Conservation (phyloP, 2,113 vertebrate species). For the Nesospiza acunhae region DNA sequence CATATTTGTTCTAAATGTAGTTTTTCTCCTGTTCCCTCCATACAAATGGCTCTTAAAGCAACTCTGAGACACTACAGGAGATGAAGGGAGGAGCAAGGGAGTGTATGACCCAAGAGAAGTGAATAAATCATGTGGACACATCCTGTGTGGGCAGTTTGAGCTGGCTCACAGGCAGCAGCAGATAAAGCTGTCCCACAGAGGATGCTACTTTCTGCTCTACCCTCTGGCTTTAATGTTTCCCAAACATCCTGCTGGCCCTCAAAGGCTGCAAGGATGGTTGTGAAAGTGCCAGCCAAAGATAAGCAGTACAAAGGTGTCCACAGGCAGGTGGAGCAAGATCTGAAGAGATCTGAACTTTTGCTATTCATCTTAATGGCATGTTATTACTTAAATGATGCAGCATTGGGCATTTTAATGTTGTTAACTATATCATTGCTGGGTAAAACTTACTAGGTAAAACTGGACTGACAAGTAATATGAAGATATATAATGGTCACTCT, state of each 20-base stretch:
- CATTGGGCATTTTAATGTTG: background rate
- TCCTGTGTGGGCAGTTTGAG: background rate
- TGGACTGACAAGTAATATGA: background rate
- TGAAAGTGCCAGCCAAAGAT: background rate
- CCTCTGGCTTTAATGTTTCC: background rate
- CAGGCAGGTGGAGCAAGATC: background rate
- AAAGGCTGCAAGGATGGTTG: background rate
- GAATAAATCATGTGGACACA: background rate
- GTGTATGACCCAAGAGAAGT: background rate
- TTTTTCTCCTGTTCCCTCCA: background rate
- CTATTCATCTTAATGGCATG: background rate
- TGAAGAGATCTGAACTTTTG: background rate
- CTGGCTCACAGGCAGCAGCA: background rate
- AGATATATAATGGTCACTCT: background rate
- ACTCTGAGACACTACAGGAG: background rate
- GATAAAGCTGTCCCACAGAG: background rate
- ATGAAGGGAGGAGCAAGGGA: background rate
- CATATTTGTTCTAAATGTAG: background rate
- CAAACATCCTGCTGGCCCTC: background rate
- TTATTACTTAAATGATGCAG: background rate
- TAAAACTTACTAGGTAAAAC: background rate
- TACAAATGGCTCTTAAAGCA: background rate
- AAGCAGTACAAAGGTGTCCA: background rate
- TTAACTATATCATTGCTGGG: background rate
- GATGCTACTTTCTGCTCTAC: background rate